These are phyloP conservation scores for Clytia hemisphaerica DNA, from an alignment of 30 jellyfish, hydroid and myxozoan genomes.

Conservation along the genomic window DNA sequence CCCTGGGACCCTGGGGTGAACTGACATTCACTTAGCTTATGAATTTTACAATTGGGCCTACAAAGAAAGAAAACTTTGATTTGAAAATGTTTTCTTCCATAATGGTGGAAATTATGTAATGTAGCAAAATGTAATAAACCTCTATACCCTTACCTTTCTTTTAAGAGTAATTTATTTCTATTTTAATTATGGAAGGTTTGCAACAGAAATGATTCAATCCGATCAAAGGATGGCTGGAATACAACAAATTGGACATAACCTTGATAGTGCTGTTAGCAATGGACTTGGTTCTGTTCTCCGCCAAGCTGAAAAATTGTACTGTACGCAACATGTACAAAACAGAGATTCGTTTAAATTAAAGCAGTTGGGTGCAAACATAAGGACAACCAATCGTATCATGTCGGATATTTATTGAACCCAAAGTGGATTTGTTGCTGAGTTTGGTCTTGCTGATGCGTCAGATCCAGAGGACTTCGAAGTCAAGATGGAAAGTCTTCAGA, in stretches of 20 bases:
- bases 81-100: too few species aligned
- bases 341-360: conserved; percentile 30
- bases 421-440: conserved; percentile 12
- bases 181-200: too few species aligned
- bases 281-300: conserved; percentile 32
- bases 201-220: neutral
- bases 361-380: conserved; percentile 35
- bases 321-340: conserved; percentile 44
- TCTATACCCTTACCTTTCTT: too few species aligned
- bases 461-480: neutral
- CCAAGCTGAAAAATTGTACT: conserved; percentile 31
- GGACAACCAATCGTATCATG: conserved; percentile 39
- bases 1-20: too few species aligned
- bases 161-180: too few species aligned
- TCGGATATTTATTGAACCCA: conserved; percentile 47
- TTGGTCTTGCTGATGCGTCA: conserved; percentile 34
- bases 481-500: neutral
- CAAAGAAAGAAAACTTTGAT: too few species aligned
- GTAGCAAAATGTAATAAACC: too few species aligned
- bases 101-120: too few species aligned
- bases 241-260: conserved; percentile 44
- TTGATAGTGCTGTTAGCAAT: conserved; percentile 37
- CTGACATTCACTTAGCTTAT: too few species aligned
- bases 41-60: too few species aligned
- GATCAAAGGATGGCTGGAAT: conserved; percentile 22